A percentile compares a stretch with the other conserved stretches of the same genome.
phyloP scores from a whole-genome alignment of 2,797 vertebrate species.

The Crypturellus tataupa region DNA sequence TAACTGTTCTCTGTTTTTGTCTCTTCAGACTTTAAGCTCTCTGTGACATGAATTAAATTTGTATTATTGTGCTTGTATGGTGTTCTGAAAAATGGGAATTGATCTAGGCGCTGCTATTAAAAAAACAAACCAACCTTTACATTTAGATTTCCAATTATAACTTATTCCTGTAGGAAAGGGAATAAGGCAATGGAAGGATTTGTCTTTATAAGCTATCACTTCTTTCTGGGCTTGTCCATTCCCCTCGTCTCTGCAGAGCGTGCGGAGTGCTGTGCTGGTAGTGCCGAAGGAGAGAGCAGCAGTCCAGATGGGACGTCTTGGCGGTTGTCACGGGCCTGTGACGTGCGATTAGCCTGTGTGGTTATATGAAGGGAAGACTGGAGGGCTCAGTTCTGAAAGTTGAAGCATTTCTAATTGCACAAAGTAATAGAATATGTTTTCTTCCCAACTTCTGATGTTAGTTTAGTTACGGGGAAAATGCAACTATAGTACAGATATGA shows the following conservation, averaged over 20 bases:
- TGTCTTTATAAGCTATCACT: neutral
- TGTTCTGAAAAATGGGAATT: neutral
- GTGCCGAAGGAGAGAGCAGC: neutral
- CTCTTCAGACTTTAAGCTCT: neutral
- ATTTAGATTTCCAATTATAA: neutral
- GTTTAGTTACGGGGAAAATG: neutral
- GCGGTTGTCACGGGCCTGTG: neutral
- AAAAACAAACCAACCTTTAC: neutral
- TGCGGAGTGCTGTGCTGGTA: neutral
- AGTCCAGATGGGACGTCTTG: neutral
- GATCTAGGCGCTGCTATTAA: neutral
- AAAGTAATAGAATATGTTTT: neutral
- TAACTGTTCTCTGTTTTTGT: neutral
- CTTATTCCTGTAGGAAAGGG: neutral
- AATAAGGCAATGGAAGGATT: neutral
- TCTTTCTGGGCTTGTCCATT: neutral
- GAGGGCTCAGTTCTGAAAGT: neutral
- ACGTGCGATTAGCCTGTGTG: neutral
- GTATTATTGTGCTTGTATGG: neutral
- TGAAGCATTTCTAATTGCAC: neutral
- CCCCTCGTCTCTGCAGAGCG: neutral
- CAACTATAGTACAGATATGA: neutral
- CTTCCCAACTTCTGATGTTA: neutral
- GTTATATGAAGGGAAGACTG: neutral
- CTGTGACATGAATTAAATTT: fast-evolving